A percentile compares a stretch with the other conserved stretches of the same genome.
Evolutionary conservation across 2,888 invertebrate species (phyloP).

Genomic region (Blastobasis lacticolella): DNA sequence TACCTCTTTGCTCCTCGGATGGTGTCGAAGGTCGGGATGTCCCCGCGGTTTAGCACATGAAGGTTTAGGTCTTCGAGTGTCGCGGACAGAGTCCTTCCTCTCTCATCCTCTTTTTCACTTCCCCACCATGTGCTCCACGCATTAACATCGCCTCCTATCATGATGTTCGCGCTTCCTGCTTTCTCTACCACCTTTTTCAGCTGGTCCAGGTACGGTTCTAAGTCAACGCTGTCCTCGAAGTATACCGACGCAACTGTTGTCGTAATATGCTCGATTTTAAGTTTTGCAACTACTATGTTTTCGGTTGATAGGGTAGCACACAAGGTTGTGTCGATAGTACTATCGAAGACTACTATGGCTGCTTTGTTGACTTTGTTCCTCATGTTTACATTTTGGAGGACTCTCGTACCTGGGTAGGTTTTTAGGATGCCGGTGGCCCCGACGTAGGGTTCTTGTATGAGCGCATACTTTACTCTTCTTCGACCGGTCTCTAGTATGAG

Average conservation of each 20-base stretch:
- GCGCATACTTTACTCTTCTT: neutral
- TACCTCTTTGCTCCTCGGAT: slow-evolving; percentile 4
- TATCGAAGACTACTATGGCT: too few relatives aligned
- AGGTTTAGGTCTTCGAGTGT: slow-evolving; percentile 6
- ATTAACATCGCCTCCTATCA: slow-evolving; percentile 12
- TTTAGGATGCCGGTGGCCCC: neutral
- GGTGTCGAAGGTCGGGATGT: too few relatives aligned
- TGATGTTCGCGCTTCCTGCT: neutral
- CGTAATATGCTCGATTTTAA: too few relatives aligned
- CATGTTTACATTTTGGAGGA: too few relatives aligned
- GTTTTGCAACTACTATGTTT: too few relatives aligned
- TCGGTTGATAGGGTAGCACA: too few relatives aligned
- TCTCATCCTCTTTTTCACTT: slow-evolving; percentile 13
- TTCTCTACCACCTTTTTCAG: neutral
- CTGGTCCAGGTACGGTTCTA: too few relatives aligned
- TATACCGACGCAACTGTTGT: too few relatives aligned
- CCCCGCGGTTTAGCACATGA: slow-evolving; percentile 7
- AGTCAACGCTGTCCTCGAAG: too few relatives aligned
- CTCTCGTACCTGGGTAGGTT: neutral
- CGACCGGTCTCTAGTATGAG: neutral
- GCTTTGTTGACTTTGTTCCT: too few relatives aligned
- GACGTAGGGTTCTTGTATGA: neutral
- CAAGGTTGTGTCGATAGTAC: too few relatives aligned
- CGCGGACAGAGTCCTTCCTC: neutral
- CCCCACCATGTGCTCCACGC: too few relatives aligned